Base-by-base conservation (phyloP, 2,888 invertebrate species). In the Dryocosmus kuriphilus region DNA sequence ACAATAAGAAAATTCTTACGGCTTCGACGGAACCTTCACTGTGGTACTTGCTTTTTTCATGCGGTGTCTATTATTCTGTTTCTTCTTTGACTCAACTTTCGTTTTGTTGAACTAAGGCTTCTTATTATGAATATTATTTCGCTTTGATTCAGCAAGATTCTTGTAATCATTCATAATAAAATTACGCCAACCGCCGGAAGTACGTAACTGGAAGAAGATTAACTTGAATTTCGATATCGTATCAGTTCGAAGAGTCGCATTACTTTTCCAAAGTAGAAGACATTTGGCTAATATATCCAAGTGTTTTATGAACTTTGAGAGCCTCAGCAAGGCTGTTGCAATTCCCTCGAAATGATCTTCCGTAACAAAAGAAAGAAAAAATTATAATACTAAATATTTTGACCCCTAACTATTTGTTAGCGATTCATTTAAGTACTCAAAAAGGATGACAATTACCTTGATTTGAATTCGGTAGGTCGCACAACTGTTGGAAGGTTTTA, bases 321-420 rank as follows among this genome's bases (percentile, higher is more conserved):
- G 80, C 77, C 87, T 88, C 35, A 91, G 61, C 46, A 91, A 81
- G 3, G 90, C 90, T 3, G 88, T 85, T 27, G 86, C 82, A 22
- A 88, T 74, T 1, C 91, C 90, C 80, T 91, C 90, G 77, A 90
- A 87, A 61, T 87, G 85, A 55, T 90, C 88, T 0, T 83, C 79
- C 4, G 86, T 77, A 60, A 80, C 90, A 90, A 75, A 35, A 75
- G n/a, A n/a, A n/a, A n/a, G n/a, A n/a, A n/a, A n/a, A 77, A 57
- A 73, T 14, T 19, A n/a, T 38, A 27, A 57, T 41, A 41, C 65
- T 35, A 76, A 41, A 41, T 16, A 16, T 41, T 41, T 16, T 6
- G 4, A 16, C 0, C 16, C 16, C 41, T 41, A 41, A 16, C 41
- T n/a, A n/a, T n/a, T n/a, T n/a, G n/a, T n/a, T n/a, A n/a, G n/a